Evolutionary conservation across 2,888 invertebrate genomes (phyloP), one percentile per base, ranked within the genome.

Genomic region (Drosophila diplacantha): DNA sequence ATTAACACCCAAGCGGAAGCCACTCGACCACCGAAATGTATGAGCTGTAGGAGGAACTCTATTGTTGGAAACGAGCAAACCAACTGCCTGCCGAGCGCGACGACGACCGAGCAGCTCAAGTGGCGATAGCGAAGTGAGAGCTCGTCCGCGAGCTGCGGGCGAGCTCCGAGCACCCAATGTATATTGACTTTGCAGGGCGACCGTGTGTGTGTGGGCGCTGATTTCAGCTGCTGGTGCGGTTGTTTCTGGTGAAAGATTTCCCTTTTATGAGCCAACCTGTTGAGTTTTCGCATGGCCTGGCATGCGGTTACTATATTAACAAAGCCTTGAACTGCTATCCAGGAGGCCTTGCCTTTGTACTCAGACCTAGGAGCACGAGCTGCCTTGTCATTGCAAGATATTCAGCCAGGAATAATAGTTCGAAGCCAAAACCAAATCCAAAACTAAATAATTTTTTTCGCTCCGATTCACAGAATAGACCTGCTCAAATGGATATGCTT

Each of bases 401-500:
- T 14, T 11, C 18, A 50, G 24, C 22, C 29, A 14, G 18, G 22
- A 35, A 3, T n/a, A 34, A 18, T 31, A 44, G 18, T 44, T 18
- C 18, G 16, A 32, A 7, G 26, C 14, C 20, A 24, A 9, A 11
- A 18, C 52, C 52, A 66, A 66, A 66, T 64, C 57, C 41, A 18
- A 64, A 68, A 50, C 41, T 5, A 43, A 47, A 61, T 7, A 14
- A 7, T 22, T 26, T 41, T 4, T 46, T 52, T 57, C 51, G 41
- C 51, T 26, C 8, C 34, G 9, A 18, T 50, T 31, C 34, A 18
- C 18, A 16, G 26, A 14, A 14, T 9, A 11, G 50, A 22, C 32
- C 26, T 9, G 34, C 29, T 26, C 71, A 34, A 24, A 79, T 77
- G 75, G 75, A 83, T 68, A 98, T 98, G 97, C 96, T 96, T 91